These are phyloP conservation scores for Patella ulyssiponensis DNA, from an alignment of 2,888 invertebrate genomes.

Conservation along the genomic window DNA sequence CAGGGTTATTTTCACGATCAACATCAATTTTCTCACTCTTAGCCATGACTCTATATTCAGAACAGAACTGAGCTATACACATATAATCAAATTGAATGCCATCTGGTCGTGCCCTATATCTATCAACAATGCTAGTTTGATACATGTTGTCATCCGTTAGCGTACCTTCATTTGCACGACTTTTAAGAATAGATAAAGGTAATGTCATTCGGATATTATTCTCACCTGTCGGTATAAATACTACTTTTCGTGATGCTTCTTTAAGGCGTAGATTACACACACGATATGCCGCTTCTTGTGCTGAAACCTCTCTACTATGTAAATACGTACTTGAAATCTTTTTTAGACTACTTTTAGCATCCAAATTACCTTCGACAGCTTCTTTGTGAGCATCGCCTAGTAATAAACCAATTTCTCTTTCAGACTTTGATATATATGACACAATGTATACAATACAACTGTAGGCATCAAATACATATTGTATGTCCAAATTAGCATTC, in stretches of 20 bases:
- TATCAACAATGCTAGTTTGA: slow-evolving; percentile 13
- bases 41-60: slow-evolving; percentile 21
- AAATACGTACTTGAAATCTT: slow-evolving; percentile 27
- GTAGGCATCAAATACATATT: slow-evolving; percentile 27
- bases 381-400: slow-evolving; percentile 30
- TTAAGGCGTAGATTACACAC: slow-evolving; percentile 30
- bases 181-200: neutral
- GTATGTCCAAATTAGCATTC: slow-evolving; percentile 19
- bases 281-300: slow-evolving; percentile 34
- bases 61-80: slow-evolving; percentile 17
- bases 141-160: slow-evolving; percentile 5
- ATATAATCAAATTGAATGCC: neutral
- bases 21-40: neutral
- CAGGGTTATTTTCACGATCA: slow-evolving; percentile 1
- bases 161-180: neutral
- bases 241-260: slow-evolving; percentile 28
- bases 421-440: slow-evolving; percentile 45
- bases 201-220: slow-evolving; percentile 6
- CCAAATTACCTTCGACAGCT: slow-evolving; percentile 25
- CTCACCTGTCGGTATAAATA: slow-evolving; percentile 30
- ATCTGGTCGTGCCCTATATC: neutral
- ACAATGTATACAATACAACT: slow-evolving; percentile 40
- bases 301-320: slow-evolving; percentile 34
- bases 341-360: slow-evolving; percentile 29
- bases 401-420: slow-evolving; percentile 31